Evolutionary conservation across 2,888 invertebrate species (phyloP).

Genomic region (Cylindroiulus punctatus): DNA sequence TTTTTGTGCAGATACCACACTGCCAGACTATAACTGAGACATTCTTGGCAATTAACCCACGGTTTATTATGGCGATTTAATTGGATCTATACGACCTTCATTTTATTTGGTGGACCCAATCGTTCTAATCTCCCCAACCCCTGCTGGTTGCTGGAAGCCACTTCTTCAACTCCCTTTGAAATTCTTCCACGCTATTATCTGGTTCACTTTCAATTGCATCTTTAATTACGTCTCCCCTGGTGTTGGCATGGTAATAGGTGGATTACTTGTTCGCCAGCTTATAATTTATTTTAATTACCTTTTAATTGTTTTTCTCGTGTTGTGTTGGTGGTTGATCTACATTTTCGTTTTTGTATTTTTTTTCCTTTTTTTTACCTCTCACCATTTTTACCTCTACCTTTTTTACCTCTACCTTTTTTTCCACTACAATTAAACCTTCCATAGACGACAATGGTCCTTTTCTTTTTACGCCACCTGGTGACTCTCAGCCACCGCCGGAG

Average conservation of each 20-base stretch:
- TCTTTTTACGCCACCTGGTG: constrained; percentile 53
- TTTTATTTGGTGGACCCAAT: constrained; percentile 18
- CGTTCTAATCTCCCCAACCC: background rate
- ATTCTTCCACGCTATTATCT: constrained; percentile 5
- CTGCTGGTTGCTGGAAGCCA: constrained; percentile 34
- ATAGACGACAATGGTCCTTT: constrained; percentile 55
- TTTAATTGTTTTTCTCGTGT: constrained; percentile 48
- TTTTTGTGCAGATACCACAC: background rate
- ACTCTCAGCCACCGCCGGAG: constrained; percentile 27
- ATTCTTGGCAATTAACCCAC: constrained; percentile 41
- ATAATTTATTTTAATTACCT: constrained; percentile 43
- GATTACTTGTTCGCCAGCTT: constrained; percentile 14
- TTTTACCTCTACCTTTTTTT: constrained; percentile 46
- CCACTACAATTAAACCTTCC: constrained; percentile 15
- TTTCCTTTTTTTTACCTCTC: constrained; percentile 35
- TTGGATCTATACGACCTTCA: background rate
- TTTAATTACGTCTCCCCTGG: constrained; percentile 39
- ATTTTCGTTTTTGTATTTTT: constrained; percentile 49
- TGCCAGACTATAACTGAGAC: background rate
- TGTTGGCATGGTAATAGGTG: constrained; percentile 40
- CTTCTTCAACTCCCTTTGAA: constrained; percentile 25
- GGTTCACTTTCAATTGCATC: constrained; percentile 36
- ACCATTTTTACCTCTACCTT: constrained; percentile 34
- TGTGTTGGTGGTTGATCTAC: constrained; percentile 40
- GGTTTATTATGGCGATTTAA: constrained; percentile 30